Base-by-base conservation (phyloP, 1,140 invertebrate species). In the Zophobas morio region DNA sequence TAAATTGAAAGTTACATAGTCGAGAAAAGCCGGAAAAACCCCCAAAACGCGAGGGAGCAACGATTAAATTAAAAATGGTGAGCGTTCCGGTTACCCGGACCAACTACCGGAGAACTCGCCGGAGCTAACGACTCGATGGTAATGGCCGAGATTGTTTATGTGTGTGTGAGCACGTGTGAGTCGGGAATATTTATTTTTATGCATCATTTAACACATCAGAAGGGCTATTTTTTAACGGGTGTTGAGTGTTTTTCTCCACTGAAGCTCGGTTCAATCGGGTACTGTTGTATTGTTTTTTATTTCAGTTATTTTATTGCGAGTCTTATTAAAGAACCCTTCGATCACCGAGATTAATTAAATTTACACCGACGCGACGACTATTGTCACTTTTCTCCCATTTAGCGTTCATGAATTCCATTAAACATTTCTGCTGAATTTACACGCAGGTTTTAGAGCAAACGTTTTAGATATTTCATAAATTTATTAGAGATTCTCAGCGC, bases 1-100 rank as follows among this genome's bases (percentile, higher is more conserved):
- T 66, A 66, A 66, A 66, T 66, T 66, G 60, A 66, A 66, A 66
- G 60, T 66, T 66, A 66, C 60, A 66, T 66, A 42, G 60, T 66
- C 60, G 60, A 66, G 37, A 33, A 66, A 36, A 33, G 20, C 37
- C 33, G 60, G 39, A 42, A 42, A 66, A 66, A 60, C 5, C 56
- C 6, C 56, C 35, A 60, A 46, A 56, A 36, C 56, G 34, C 34
- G 36, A 36, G 56, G 56, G 56, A 60, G 36, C 33, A 39, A 36
- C 60, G 60, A 66, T 66, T 42, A 42, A 66, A 66, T 66, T 66
- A 66, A 66, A 66, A 66, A 66, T 39, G 60, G 60, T 60, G 34
- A 34, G 56, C 36, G 56, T 60, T 60, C 56, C 56, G 56, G 56
- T 35, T 60, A 36, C 37, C 56, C 56, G 56, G 56, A 37, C 34